Conservation (phyloP, 1,140 invertebrate species). For the Ruditapes philippinarum region DNA sequence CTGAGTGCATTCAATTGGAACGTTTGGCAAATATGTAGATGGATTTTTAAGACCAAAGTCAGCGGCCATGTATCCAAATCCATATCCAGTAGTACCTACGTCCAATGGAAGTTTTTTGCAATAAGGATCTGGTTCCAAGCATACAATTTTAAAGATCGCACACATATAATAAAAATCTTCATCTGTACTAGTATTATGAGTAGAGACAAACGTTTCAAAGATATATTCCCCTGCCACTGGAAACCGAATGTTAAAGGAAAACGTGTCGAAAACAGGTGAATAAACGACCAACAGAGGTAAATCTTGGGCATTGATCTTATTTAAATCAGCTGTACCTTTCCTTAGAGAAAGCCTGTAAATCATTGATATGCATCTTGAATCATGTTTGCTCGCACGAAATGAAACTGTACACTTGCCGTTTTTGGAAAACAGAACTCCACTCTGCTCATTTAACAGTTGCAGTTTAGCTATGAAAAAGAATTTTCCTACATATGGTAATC, state of each 20-base stretch:
- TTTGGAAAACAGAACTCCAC: background rate
- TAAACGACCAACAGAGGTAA: background rate
- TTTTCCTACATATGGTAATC: background rate
- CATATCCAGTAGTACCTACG: background rate
- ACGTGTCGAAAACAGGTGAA: background rate
- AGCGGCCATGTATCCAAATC: background rate
- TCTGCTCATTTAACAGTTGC: background rate
- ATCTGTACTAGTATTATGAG: background rate
- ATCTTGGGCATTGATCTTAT: background rate
- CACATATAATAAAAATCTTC: background rate
- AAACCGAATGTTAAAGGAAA: slow-evolving; percentile 2
- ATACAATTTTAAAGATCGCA: background rate
- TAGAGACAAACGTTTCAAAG: background rate
- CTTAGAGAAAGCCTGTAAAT: background rate
- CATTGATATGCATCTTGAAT: background rate
- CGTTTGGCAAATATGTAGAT: background rate
- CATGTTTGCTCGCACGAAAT: background rate
- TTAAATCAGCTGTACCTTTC: background rate
- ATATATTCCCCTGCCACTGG: slow-evolving; percentile 8
- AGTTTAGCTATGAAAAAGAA: background rate
- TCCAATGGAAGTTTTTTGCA: slow-evolving; percentile 11
- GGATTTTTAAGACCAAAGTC: background rate
- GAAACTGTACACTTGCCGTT: background rate
- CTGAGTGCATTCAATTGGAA: background rate
- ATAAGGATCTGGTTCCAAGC: background rate